Percentiles rank a stretch among this genome's conserved stretches.
Conservation (phyloP, 1,140 invertebrate genomes). For the Drosophila ambigua region DNA sequence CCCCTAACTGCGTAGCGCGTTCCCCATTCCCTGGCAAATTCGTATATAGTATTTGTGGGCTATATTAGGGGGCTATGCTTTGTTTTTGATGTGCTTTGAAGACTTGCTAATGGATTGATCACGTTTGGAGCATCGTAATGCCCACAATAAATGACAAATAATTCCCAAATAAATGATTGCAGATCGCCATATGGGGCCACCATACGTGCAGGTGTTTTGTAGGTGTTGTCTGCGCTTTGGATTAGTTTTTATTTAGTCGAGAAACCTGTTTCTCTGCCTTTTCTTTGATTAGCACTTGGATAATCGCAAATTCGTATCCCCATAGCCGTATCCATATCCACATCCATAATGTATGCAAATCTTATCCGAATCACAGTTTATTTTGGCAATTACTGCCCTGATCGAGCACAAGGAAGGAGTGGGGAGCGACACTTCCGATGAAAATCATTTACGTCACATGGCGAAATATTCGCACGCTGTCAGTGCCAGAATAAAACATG, state of each 20-base stretch:
- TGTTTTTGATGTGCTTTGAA: conserved; percentile 21
- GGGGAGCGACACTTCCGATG: conserved; percentile 17
- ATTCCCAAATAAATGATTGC: too few relatives aligned
- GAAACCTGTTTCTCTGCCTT: neutral
- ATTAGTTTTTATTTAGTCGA: conserved; percentile 5
- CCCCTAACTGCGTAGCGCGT: conserved; percentile 14
- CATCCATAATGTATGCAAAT: conserved; percentile 1
- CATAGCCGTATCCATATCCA: too few relatives aligned
- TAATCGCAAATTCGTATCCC: too few relatives aligned
- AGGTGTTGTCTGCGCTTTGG: conserved; percentile 8
- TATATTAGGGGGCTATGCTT: conserved; percentile 11
- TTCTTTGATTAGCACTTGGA: neutral
- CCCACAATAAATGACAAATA: too few relatives aligned
- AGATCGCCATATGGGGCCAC: too few relatives aligned
- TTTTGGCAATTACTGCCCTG: conserved; percentile 8
- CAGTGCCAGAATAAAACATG: conserved; percentile 3
- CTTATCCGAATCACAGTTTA: conserved; percentile 17
- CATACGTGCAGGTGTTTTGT: neutral
- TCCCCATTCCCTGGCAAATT: neutral
- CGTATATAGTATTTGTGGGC: conserved; percentile 6
- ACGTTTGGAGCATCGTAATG: conserved; percentile 3
- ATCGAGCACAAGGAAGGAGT: neutral
- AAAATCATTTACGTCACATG: conserved; percentile 40
- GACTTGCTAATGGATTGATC: conserved; percentile 40
- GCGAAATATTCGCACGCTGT: conserved; percentile 43